Evolutionary conservation across 2,113 vertebrate species (phyloP), one percentile per base, ranked within the genome.

Genomic region (Microcebus murinus): DNA sequence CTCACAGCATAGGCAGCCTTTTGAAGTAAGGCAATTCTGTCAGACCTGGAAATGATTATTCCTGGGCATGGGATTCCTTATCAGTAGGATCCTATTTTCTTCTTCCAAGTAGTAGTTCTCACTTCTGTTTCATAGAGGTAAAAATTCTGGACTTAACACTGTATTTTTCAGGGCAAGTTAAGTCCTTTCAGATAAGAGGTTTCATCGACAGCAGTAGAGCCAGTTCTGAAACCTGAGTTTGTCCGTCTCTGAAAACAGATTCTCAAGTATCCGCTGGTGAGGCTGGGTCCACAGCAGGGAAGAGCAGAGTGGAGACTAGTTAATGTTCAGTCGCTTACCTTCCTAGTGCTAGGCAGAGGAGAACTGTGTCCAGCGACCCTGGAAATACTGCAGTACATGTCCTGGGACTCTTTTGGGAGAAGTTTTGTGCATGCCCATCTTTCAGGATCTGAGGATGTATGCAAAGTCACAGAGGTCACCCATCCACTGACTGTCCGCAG

Each of bases 191-290:
- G 77, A 25, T 79, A 92, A 91, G 86, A 90, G 45, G n/a, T 90
- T 96, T 96, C 94, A 83, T 84, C 1, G 0, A 88, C 10, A 87
- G 61, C 90, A 96, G n/a, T 87, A 85, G 79, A 77, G 42, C 86
- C 48, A 87, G 61, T 87, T 95, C 84, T 91, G 74, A 97, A 96
- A 95, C 80, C 84, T 11, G 11, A 87, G 80, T 88, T 88, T 83
- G 36, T 93, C 57, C 42, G 77, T 83, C n/a, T 91, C 80, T 94
- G 90, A 91, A 96, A 93, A 92, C 90, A 96, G 86, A 83, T 92
- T 85, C 67, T 96, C 81, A 15, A 57, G 80, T 91, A 65, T 86
- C 25, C 2, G 52, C 23, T 76, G 9, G 31, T 61, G 83, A 87
- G 59, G 25, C 73, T 61, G 63, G 36, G 67, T 29, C 65, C 83